Conservation (phyloP, 1,140 invertebrate species). For the Andricus grossulariae region DNA sequence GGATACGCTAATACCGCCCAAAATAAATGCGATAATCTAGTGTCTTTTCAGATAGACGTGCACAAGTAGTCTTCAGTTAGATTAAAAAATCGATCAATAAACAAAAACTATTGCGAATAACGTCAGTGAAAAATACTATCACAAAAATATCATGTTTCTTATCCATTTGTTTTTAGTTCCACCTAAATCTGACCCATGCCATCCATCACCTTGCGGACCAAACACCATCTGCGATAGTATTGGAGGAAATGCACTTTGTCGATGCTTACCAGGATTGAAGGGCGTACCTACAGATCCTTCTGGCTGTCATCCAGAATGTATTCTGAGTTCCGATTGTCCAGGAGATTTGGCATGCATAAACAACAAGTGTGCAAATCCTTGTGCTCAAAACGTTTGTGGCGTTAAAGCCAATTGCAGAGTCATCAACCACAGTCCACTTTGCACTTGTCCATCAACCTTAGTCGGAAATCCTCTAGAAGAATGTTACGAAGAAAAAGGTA, state of each 20-base stretch:
- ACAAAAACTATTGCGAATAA: neutral
- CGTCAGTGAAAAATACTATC: slow-evolving; percentile 1
- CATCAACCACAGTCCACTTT: slow-evolving; percentile 88
- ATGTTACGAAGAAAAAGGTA: slow-evolving; percentile 77
- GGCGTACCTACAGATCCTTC: slow-evolving; percentile 76
- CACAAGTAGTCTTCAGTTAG: no score
- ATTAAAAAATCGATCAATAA: no score
- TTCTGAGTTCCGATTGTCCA: slow-evolving; percentile 85
- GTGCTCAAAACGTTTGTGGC: slow-evolving; percentile 82
- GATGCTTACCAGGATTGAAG: slow-evolving; percentile 82
- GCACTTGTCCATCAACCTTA: slow-evolving; percentile 82
- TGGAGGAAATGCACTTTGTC: slow-evolving; percentile 81
- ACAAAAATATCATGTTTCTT: neutral
- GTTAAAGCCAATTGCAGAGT: slow-evolving; percentile 82
- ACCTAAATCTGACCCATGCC: slow-evolving; percentile 78
- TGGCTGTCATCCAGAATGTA: slow-evolving; percentile 85
- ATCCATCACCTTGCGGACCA: slow-evolving; percentile 84
- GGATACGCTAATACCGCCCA: no score
- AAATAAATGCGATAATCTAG: no score
- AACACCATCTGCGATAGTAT: slow-evolving; percentile 82
- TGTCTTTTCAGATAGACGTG: no score
- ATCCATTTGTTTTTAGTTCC: slow-evolving; percentile 55
- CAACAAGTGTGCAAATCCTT: slow-evolving; percentile 85
- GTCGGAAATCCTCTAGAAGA: slow-evolving; percentile 87
- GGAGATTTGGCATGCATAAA: slow-evolving; percentile 84